Base-by-base conservation (phyloP, 2,797 vertebrate species). In the Lutjanus argentimaculatus region DNA sequence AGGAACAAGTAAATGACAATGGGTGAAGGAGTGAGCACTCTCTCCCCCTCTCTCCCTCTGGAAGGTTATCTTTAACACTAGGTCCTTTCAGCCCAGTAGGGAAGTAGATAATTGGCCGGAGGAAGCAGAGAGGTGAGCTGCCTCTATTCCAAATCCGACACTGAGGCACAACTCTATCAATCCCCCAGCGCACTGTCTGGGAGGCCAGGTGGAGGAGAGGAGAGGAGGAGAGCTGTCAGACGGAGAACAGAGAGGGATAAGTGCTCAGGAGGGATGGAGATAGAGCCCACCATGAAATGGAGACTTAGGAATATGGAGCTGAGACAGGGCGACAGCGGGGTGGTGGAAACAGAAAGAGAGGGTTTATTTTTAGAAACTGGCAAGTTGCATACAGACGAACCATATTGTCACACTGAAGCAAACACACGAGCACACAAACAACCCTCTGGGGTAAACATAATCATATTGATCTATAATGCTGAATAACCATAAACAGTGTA, bases 41-140 rank as follows among this genome's bases (percentile, higher is more conserved):
- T 74, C 80, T 72, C 63, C 69, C 71, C 4, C 58, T 48, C 40
- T 53, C 59, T 51, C 62, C 22, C 30, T 43, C 66, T 77, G 30
- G 46, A 83, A 85, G 81, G 76, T 85, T 87, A 89, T 90, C 90
- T 83, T 21, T 86, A 79, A 87, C 80, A 83, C 71, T 21, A 17
- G 61, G 69, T 83, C 75, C 82, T 79, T 68, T 83, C 66, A 74
- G 80, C 79, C 51, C 82, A 80, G 89, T 49, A 58, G 79, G 87
- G 75, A 59, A 45, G 40, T 52, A 68, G 76, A 85, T 92, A 94
- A 93, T 93, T 93, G 92, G 88, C 68, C 75, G 22, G 77, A 58
- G 72, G 80, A 83, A 84, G 84, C 75, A 81, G 83, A 59, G 77
- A 88, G 87, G 81, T 81, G 85, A 86, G 88, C 78, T 67, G 76